These are phyloP conservation scores for Aegithalos caudatus DNA, from an alignment of 2,113 vertebrate genomes.

Conservation along the genomic window DNA sequence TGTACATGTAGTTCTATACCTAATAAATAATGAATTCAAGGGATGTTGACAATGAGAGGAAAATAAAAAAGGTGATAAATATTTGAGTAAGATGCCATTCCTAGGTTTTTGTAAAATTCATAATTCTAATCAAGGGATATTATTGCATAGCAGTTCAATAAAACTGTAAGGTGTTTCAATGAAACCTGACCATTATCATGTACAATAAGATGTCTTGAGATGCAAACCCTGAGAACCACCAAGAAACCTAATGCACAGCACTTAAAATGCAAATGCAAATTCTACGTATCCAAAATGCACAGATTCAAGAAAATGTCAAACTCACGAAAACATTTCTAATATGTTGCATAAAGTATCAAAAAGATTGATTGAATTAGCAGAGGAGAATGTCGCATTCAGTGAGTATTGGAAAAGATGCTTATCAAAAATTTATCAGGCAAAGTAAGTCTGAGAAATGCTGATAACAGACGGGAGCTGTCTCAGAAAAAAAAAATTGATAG, in stretches of 20 bases:
- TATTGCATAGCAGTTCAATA: not conserved
- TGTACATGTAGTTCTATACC: not conserved
- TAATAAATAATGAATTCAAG: conserved; percentile 2
- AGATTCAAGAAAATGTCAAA: not conserved
- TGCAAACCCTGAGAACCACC: not conserved
- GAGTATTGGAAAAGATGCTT: conserved; percentile 1
- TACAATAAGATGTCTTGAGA: not conserved
- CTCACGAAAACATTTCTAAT: not conserved
- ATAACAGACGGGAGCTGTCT: not conserved
- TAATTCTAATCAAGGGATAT: not conserved
- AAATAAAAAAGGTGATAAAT: not conserved
- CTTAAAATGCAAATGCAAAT: not conserved
- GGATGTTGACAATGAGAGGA: not conserved
- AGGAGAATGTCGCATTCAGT: not conserved
- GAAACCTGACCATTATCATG: not conserved
- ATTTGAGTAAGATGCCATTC: not conserved
- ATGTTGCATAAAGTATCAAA: not conserved
- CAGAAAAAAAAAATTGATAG: not conserved
- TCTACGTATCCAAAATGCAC: not conserved
- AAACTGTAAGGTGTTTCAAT: not conserved
- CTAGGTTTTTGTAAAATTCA: not conserved
- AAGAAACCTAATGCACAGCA: not conserved
- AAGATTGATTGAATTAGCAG: not conserved
- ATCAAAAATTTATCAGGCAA: conserved; percentile 10
- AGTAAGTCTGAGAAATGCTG: conserved; percentile 35